Evolutionary conservation across 2,797 vertebrate genomes (phyloP).

Genomic region (Takifugu ocellatus): DNA sequence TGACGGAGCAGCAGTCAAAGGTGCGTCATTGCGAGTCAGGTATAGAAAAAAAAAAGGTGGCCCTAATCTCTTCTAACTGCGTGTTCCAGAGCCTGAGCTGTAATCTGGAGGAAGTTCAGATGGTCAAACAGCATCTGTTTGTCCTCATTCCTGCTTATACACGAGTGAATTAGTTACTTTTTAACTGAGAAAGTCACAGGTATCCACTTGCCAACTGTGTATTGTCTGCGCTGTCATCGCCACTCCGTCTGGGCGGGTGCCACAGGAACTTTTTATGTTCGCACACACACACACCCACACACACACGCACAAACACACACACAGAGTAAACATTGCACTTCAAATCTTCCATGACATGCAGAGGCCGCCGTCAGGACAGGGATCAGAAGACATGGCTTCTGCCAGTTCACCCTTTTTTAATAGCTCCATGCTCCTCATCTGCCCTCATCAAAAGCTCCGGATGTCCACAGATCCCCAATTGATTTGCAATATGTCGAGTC

Average conservation of each 20-base stretch:
- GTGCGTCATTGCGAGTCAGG: constrained; percentile 56
- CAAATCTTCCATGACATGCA: constrained; percentile 27
- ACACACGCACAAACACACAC: constrained; percentile 6
- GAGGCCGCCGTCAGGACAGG: not conserved
- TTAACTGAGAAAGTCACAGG: not conserved
- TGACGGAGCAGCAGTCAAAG: constrained; percentile 55
- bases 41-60: constrained; percentile 20
- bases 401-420: not conserved
- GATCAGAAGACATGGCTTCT: not conserved
- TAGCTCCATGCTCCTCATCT: not conserved
- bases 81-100: constrained; percentile 34
- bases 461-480: not conserved
- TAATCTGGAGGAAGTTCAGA: constrained; percentile 33
- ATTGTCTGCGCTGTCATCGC: constrained; percentile 8
- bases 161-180: not conserved
- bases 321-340: constrained; percentile 29
- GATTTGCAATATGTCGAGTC: not conserved
- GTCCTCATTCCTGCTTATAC: not conserved
- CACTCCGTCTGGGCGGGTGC: constrained; percentile 14
- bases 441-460: not conserved
- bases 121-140: constrained; percentile 21
- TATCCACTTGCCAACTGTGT: not conserved
- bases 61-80: constrained; percentile 53
- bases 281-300: not conserved
- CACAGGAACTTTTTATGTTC: constrained; percentile 15